Conservation (phyloP, 2,113 vertebrate species). For the Pangasianodon gigas region DNA sequence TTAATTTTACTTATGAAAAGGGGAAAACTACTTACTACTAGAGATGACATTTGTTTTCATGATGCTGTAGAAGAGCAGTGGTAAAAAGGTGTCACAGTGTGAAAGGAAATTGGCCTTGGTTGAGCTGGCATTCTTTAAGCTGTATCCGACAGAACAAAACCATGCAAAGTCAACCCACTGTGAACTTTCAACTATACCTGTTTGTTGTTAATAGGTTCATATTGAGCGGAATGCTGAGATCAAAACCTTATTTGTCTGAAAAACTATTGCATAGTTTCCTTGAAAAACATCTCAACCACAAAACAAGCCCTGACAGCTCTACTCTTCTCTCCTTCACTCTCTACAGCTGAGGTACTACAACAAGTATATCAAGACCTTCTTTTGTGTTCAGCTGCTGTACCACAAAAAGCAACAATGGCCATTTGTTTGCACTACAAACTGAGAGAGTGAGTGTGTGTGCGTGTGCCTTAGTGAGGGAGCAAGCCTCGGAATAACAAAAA, state of each 20-base stretch:
- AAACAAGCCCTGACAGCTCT: constrained; percentile 56
- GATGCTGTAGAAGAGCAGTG: constrained; percentile 11
- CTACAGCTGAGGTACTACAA: constrained; percentile 43
- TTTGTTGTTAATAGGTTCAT: constrained; percentile 21
- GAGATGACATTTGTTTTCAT: constrained; percentile 37
- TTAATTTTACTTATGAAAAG: neutral
- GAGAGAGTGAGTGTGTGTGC: constrained; percentile 41
- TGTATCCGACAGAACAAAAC: neutral
- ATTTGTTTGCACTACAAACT: constrained; percentile 79
- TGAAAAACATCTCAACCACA: constrained; percentile 45
- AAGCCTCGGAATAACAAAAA: constrained; percentile 21
- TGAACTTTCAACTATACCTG: neutral
- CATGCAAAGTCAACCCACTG: neutral
- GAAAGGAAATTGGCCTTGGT: constrained; percentile 1
- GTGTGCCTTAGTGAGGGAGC: constrained; percentile 28
- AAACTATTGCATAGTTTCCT: constrained; percentile 34
- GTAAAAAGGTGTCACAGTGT: constrained; percentile 28
- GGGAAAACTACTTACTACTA: constrained; percentile 8
- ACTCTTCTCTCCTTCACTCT: constrained; percentile 26
- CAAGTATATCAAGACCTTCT: constrained; percentile 54
- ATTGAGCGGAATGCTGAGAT: neutral
- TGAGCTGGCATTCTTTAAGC: neutral
- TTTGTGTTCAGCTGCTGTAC: constrained; percentile 59
- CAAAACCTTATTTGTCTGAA: constrained; percentile 13
- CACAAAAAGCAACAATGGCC: constrained; percentile 80